Evolutionary conservation across 2,888 invertebrate species (phyloP), one percentile per base, ranked within the genome.

Genomic region (Microctonus aethiopoides): DNA sequence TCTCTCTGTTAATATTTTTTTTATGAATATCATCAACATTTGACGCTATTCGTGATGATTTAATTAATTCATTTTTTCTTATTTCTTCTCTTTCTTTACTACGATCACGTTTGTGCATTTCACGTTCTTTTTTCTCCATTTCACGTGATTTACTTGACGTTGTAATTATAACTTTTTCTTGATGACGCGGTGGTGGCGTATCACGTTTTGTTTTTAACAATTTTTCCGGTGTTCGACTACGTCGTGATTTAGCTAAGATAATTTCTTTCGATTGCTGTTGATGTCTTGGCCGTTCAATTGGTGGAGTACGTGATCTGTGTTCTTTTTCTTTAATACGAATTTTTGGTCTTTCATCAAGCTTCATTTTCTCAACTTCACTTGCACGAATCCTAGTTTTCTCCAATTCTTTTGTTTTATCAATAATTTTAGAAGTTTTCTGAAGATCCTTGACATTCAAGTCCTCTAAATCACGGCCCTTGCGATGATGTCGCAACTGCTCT

Each of bases 191-290:
- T 0, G 80, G 81, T 0, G 80, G 78, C 0, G 72, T 10, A 81
- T 84, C 10, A 83, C 81, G 66, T 51, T 67, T 64, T 81, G 83
- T 78, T 63, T 82, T 77, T 5, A 78, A 74, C 0, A 80, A 73
- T 56, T 86, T 86, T 5, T 84, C 86, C 0, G 84, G 85, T 0
- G 83, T 85, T 10, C 85, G 81, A 68, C 85, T 86, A 0, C 83
- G 81, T 13, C 81, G 80, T 1, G 79, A 68, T 69, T 83, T 84
- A 1, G 73, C 56, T 1, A 78, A 60, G 0, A 75, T 26, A 0
- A 68, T 67, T 4, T 86, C 85, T 65, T 83, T 84, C 2, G 77
- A 26, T n/a, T 80, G 75, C 24, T 79, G 83, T 24, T 64, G 63
- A 62, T 84, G 83, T 36, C 84, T 86, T 0, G 78, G 71, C n/a